Base-by-base conservation (phyloP, 2,113 vertebrate genomes). In the Cephalopholis sonnerati region DNA sequence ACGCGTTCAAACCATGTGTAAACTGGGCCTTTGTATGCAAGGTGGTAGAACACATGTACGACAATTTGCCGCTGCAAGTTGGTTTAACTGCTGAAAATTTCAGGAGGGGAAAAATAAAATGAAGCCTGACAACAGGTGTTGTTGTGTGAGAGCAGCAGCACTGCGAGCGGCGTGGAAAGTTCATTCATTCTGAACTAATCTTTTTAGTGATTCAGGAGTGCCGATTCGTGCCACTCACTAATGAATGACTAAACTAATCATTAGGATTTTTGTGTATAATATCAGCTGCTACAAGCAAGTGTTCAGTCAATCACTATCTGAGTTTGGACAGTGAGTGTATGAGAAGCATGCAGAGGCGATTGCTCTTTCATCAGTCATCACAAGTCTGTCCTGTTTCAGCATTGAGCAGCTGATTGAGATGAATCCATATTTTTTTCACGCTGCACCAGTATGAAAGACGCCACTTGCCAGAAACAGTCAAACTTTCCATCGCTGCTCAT, bases 111-210 rank as follows among this genome's bases (percentile, higher is more conserved):
- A 8, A 46, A 67, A 46, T 46, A 46, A 82, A 79, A 75, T 15
- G 16, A 75, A 72, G 53, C 61, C 25, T 1, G 50, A 71, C 78
- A 79, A 83, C 25, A 15, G 22, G 22, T 12, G 20, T 61, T 72
- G 78, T 78, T 82, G 78, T 79, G 48, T 29, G 51, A 50, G 61
- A 71, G 62, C 74, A 32, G 61, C 12, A 15, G 59, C 64, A 41
- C 48, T 29, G 72, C 25, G 62, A 77, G 32, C 22, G 55, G 75
- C 81, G 63, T 61, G 74, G 66, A 51, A 68, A 73, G 79, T 81
- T 82, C 53, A 87, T 82, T 85, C 70, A 81, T 75, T 86, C 67
- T 46, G 63, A 85, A 71, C 64, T 84, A 82, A 87, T 89, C 87
- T 79, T 82, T 86, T 82, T 66, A 83, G 76, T 66, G 78, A 89